Evolutionary conservation across 2,113 vertebrate species (phyloP).

Genomic region (Tachuris rubrigastra): DNA sequence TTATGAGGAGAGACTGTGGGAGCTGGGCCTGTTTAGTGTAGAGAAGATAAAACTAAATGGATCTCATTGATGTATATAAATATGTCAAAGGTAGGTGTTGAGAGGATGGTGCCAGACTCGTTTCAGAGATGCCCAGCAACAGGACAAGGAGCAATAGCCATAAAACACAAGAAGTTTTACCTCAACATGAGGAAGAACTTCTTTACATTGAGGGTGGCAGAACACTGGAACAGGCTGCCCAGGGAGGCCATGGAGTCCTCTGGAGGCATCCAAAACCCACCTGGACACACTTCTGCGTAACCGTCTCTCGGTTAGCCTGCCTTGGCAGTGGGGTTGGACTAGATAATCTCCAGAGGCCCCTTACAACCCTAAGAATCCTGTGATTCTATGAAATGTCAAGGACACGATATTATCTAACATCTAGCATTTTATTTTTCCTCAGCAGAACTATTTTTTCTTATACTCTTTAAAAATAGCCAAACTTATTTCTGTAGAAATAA

Average conservation of each 20-base stretch:
- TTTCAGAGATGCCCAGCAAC: not conserved
- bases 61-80: not conserved
- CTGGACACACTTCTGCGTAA: not conserved
- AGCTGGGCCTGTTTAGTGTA: not conserved
- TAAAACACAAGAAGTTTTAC: not conserved
- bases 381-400: not conserved
- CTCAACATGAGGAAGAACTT: not conserved
- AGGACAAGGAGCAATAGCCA: not conserved
- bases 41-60: not conserved
- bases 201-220: not conserved
- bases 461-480: not conserved
- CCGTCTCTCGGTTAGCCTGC: rapidly evolving
- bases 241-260: not conserved
- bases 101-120: not conserved
- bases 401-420: not conserved
- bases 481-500: not conserved
- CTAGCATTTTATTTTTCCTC: not conserved
- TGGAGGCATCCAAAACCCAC: not conserved
- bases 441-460: not conserved
- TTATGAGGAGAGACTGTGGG: not conserved
- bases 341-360: not conserved
- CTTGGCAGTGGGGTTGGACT: not conserved
- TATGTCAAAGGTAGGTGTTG: not conserved
- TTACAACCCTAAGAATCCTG: not conserved
- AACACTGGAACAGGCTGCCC: not conserved